Percentiles rank a stretch among this genome's conserved stretches.
phyloP scores from a whole-genome alignment of 1,140 invertebrate genomes.

The Danaus plexippus region DNA sequence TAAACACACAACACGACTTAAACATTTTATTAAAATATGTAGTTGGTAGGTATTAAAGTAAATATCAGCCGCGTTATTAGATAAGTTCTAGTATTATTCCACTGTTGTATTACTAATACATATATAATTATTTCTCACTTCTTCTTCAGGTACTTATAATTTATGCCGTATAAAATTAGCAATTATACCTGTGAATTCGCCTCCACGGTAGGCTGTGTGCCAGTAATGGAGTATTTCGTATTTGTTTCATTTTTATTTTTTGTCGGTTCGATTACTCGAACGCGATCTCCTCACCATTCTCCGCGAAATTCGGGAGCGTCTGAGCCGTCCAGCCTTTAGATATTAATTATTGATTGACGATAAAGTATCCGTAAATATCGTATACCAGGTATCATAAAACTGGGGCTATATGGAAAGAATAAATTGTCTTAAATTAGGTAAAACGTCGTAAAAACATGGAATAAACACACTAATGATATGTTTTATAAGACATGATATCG shows the following conservation, averaged over 20 bases:
- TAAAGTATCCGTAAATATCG: slow-evolving; percentile 65
- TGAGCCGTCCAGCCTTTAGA: slow-evolving; percentile 55
- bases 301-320: slow-evolving; percentile 68
- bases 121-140: no score
- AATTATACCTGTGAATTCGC: slow-evolving; percentile 10
- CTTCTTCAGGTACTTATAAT: no score
- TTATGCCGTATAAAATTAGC: no score
- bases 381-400: slow-evolving; percentile 31
- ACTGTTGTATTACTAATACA: no score
- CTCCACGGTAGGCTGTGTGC: slow-evolving; percentile 39
- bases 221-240: slow-evolving; percentile 70
- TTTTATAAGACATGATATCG: no score
- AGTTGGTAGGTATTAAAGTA: no score
- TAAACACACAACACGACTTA: no score
- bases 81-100: no score
- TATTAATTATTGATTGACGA: slow-evolving; percentile 71
- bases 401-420: slow-evolving; percentile 11
- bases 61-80: no score
- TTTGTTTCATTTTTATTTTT: slow-evolving; percentile 71
- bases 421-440: slow-evolving; percentile 14
- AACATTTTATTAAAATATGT: no score
- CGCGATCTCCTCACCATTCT: slow-evolving; percentile 65
- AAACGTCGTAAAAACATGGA: slow-evolving; percentile 4
- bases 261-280: slow-evolving; percentile 68
- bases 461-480: no score